phyloP scores from a whole-genome alignment of 2,113 vertebrate genomes.

The Campylomormyrus tamandua region DNA sequence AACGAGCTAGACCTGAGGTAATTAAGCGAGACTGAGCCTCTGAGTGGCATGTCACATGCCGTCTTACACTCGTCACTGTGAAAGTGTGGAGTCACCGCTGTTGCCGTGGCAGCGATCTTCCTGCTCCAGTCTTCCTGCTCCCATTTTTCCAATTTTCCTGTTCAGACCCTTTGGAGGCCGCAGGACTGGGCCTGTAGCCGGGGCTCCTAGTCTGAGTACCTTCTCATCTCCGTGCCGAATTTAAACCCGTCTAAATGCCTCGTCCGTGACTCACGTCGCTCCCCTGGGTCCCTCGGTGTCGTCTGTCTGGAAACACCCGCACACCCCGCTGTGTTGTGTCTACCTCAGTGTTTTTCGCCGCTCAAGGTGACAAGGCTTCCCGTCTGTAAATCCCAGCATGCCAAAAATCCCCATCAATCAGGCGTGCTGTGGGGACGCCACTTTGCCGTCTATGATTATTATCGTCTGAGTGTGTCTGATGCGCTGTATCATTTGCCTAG shows the following conservation, averaged over 20 bases:
- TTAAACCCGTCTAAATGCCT: neutral
- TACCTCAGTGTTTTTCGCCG: neutral
- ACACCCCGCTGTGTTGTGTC: neutral
- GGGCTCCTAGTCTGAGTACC: neutral
- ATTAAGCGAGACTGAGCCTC: neutral
- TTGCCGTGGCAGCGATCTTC: neutral
- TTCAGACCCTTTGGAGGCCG: neutral
- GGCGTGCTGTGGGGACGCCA: neutral
- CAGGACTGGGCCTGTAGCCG: neutral
- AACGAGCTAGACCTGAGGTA: neutral
- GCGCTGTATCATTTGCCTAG: neutral
- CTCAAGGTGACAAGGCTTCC: neutral
- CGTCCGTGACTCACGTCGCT: neutral
- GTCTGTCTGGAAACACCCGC: neutral
- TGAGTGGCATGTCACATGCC: neutral
- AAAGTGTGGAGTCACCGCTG: neutral
- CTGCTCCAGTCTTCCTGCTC: neutral
- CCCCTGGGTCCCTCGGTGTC: neutral
- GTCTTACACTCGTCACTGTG: neutral
- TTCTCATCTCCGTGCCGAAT: neutral
- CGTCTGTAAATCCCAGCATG: neutral
- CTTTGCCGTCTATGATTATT: neutral
- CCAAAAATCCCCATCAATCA: neutral
- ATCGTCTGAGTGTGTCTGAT: neutral
- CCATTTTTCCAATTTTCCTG: neutral